These are phyloP conservation scores for Drosophila prolongata DNA, from an alignment of 2,888 invertebrate genomes.

Conservation along the genomic window DNA sequence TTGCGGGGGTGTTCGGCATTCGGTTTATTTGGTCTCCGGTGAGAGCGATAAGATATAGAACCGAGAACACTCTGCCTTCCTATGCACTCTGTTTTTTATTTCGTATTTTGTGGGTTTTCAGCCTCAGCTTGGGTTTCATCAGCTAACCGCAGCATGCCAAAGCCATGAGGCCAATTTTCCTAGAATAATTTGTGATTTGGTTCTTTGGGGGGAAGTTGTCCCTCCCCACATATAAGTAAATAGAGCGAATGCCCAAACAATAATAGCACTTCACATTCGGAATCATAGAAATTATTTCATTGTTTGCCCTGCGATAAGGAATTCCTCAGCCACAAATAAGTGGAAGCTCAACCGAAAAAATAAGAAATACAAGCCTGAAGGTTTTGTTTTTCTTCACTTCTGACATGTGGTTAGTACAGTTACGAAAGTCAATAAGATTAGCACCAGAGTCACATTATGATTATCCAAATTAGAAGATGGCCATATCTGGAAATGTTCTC, in stretches of 20 bases:
- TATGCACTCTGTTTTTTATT: neutral
- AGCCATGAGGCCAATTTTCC: slow-evolving; percentile 68
- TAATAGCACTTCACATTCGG: slow-evolving; percentile 48
- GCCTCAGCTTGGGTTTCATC: slow-evolving; percentile 39
- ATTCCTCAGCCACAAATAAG: slow-evolving; percentile 8
- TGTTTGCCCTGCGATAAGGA: slow-evolving; percentile 36
- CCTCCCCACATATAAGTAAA: slow-evolving; percentile 23
- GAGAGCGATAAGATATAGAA: slow-evolving; percentile 37
- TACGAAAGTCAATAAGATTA: slow-evolving; percentile 36
- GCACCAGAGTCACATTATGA: slow-evolving; percentile 5
- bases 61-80: neutral
- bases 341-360: slow-evolving; percentile 13
- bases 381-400: neutral
- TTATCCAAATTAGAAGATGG: neutral
- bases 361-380: neutral
- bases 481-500: slow-evolving; percentile 1
- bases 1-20: slow-evolving; percentile 21
- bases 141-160: slow-evolving; percentile 62
- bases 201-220: slow-evolving; percentile 11
- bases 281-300: slow-evolving; percentile 32
- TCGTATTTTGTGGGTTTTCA: slow-evolving; percentile 3
- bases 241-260: slow-evolving; percentile 36
- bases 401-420: slow-evolving; percentile 24
- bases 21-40: slow-evolving; percentile 17
- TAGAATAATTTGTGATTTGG: slow-evolving; percentile 67